Evolutionary conservation across 1,140 invertebrate genomes (phyloP).

Genomic region (Caenorhabditis briggsae): DNA sequence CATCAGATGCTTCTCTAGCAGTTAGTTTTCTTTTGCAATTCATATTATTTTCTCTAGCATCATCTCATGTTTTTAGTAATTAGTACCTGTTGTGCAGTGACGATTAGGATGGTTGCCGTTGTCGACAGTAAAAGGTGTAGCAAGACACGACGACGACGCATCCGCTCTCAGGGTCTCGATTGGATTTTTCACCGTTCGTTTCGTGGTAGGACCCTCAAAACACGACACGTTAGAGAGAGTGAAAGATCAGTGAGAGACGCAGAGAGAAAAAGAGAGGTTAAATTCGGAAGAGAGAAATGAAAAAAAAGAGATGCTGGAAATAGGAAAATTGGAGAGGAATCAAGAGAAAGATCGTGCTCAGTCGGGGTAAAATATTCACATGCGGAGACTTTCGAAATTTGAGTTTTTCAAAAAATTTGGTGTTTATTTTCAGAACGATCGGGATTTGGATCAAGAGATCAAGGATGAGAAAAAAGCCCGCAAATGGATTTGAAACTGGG

Average conservation of each 20-base stretch:
- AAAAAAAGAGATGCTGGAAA: conserved; percentile 13
- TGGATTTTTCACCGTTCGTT: conserved; percentile 15
- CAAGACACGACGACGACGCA: conserved; percentile 54
- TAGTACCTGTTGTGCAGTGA: conserved; percentile 32
- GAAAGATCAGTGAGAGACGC: neutral
- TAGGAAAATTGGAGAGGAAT: neutral
- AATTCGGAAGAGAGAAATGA: neutral
- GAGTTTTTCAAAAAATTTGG: neutral
- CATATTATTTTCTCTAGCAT: neutral
- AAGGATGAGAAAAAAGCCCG: conserved; percentile 7
- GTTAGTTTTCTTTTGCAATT: neutral
- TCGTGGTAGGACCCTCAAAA: conserved; percentile 41
- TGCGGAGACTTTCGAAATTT: conserved; percentile 1
- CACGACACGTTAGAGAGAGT: conserved; percentile 41
- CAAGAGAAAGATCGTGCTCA: conserved; percentile 11
- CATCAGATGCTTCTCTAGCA: neutral
- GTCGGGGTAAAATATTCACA: neutral
- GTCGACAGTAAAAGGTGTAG: conserved; percentile 17
- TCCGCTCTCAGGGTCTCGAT: conserved; percentile 22
- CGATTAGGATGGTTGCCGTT: neutral
- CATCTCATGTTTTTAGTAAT: neutral
- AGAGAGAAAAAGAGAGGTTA: conserved; percentile 3
- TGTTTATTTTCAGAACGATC: conserved; percentile 32
- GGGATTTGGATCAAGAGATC: conserved; percentile 38
- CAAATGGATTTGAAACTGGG: conserved; percentile 41